A percentile compares a stretch with the other conserved stretches of the same genome.
These are phyloP conservation scores for Pyrrhosoma nymphula DNA, from an alignment of 2,888 invertebrate species.

Conservation along the genomic window DNA sequence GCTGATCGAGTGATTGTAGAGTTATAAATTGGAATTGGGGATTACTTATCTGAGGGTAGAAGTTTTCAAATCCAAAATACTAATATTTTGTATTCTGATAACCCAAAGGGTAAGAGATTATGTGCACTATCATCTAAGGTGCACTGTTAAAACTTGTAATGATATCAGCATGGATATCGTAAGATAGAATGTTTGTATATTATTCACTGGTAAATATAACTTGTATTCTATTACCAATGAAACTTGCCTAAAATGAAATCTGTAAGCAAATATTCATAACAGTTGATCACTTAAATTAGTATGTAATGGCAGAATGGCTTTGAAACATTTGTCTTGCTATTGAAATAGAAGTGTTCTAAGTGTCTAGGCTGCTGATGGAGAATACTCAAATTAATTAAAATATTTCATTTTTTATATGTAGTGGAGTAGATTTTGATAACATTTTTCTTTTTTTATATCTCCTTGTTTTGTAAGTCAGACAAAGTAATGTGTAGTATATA, in stretches of 20 bases:
- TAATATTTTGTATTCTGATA: constrained; percentile 1
- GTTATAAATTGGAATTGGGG: neutral
- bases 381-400: neutral
- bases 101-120: neutral
- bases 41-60: neutral
- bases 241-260: neutral
- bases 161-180: neutral
- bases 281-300: constrained; percentile 16
- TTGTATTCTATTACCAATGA: neutral
- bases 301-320: constrained; percentile 6
- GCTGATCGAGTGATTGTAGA: neutral
- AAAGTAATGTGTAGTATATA: neutral
- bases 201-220: neutral
- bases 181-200: neutral
- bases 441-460: neutral
- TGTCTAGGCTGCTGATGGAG: constrained; percentile 6
- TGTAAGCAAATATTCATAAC: neutral
- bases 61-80: neutral
- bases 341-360: constrained; percentile 1
- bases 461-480: neutral
- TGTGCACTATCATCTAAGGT: neutral
- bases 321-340: neutral
- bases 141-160: neutral
- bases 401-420: neutral
- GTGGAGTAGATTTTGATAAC: constrained; percentile 3